A percentile compares a stretch with the other conserved stretches of the same genome.
Conservation (phyloP, 2,888 invertebrate genomes). For the Orchestes rusci region DNA sequence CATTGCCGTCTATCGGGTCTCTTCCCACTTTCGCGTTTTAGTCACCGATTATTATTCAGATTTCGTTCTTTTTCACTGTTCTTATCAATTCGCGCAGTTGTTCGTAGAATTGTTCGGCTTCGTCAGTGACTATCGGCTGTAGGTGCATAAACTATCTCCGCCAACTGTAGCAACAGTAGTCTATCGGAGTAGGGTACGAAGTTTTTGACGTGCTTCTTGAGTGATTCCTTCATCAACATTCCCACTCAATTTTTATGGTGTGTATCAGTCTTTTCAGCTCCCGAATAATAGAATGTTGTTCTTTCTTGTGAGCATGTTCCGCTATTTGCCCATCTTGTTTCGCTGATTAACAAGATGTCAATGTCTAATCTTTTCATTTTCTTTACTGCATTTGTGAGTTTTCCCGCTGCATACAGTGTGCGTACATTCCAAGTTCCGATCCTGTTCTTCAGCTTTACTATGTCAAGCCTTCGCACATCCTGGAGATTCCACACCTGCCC, state of each 20-base stretch:
- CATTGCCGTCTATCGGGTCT: no score
- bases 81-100: constrained; percentile 2
- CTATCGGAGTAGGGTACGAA: constrained; percentile 3
- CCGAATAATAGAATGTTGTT: constrained; percentile 1
- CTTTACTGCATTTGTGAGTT: not conserved
- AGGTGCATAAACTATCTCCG: constrained; percentile 2
- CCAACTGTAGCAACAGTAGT: constrained; percentile 1
- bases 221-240: constrained; percentile 1
- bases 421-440: constrained; percentile 3
- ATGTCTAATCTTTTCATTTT: not conserved
- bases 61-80: constrained; percentile 2
- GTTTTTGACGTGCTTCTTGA: constrained; percentile 5
- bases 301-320: not conserved
- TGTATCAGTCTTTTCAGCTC: constrained; percentile 2
- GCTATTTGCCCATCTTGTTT: constrained; percentile 3
- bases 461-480: constrained; percentile 5
- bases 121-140: not conserved
- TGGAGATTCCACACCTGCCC: constrained; percentile 5
- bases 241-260: constrained; percentile 2
- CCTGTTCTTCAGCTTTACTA: constrained; percentile 5
- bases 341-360: not conserved
- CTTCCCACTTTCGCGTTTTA: no score
- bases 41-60: not conserved
- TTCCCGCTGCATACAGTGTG: not conserved
- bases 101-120: constrained; percentile 3